These are phyloP conservation scores for Rhynchophorus ferrugineus DNA, from an alignment of 1,140 invertebrate genomes.

Conservation along the genomic window DNA sequence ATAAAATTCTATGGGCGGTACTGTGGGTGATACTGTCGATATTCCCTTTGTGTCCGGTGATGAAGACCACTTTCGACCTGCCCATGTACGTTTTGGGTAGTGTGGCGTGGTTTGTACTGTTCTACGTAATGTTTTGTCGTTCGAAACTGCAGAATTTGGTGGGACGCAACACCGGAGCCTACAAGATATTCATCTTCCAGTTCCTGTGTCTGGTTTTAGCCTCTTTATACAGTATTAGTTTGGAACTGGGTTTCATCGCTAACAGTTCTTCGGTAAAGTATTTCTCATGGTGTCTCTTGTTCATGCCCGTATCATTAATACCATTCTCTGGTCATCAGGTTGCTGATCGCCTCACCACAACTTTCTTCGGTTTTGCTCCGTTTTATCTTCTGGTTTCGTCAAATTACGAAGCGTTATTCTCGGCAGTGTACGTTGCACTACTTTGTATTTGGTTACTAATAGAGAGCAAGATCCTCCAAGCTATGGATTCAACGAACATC, in stretches of 20 bases:
- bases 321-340: slow-evolving; percentile 23
- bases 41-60: slow-evolving; percentile 31
- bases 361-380: slow-evolving; percentile 29
- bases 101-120: slow-evolving; percentile 22
- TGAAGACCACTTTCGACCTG: slow-evolving; percentile 32
- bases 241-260: slow-evolving; percentile 21
- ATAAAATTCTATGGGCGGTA: slow-evolving; percentile 29
- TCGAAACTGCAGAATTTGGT: slow-evolving; percentile 15
- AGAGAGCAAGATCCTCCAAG: slow-evolving; percentile 23
- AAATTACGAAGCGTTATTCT: slow-evolving; percentile 31
- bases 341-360: slow-evolving; percentile 22
- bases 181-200: slow-evolving; percentile 16
- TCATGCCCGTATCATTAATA: slow-evolving; percentile 23
- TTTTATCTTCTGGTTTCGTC: slow-evolving; percentile 31
- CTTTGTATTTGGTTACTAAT: slow-evolving; percentile 29
- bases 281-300: slow-evolving; percentile 22
- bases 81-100: slow-evolving; percentile 26
- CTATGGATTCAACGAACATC: slow-evolving; percentile 14
- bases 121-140: slow-evolving; percentile 22
- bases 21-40: slow-evolving; percentile 23
- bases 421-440: slow-evolving; percentile 24
- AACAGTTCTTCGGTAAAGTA: slow-evolving; percentile 24
- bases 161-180: slow-evolving; percentile 3
- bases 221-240: slow-evolving; percentile 16
- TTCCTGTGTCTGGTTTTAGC: slow-evolving; percentile 21